A percentile compares a stretch with the other conserved stretches of the same genome.
Evolutionary conservation across 2,113 vertebrate genomes (phyloP).

Genomic region (Limanda limanda): DNA sequence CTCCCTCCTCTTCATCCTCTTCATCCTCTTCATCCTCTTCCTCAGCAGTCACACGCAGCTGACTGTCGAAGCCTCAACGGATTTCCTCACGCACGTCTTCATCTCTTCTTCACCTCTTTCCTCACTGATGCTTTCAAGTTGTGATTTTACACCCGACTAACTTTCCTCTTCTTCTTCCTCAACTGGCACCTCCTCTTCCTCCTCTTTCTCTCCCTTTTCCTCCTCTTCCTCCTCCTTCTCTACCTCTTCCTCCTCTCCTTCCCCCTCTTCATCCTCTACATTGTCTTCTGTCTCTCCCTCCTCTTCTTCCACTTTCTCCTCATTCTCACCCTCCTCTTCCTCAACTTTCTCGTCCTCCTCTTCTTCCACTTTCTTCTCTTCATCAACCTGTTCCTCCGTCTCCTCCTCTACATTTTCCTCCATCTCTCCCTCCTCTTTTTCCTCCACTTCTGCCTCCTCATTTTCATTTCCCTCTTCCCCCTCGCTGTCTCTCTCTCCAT

Average conservation of each 20-base stretch:
- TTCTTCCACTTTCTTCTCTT: slow-evolving; percentile 2
- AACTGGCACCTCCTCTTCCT: background rate
- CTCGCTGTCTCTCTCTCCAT: background rate
- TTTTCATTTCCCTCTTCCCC: slow-evolving; percentile 23
- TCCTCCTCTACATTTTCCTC: background rate
- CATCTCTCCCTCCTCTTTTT: background rate
- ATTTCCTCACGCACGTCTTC: background rate
- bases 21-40: background rate
- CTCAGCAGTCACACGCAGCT: background rate
- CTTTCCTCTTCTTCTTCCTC: slow-evolving; percentile 52
- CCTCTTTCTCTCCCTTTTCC: background rate
- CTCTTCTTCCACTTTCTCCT: background rate
- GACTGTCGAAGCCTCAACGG: background rate
- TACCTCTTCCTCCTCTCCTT: background rate
- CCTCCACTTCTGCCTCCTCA: background rate
- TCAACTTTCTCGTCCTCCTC: background rate
- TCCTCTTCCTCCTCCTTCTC: slow-evolving; percentile 9
- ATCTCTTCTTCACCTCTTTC: slow-evolving; percentile 3
- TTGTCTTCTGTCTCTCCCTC: background rate
- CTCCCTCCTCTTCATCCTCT: slow-evolving; percentile 11
- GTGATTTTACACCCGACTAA: slow-evolving; percentile 25
- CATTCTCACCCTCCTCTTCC: background rate
- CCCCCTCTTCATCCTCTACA: background rate
- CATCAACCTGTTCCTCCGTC: background rate
- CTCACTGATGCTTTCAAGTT: slow-evolving; percentile 17